Evolutionary conservation across 37 sponge, comb jelly and placozoan species (phyloP), one percentile per base, ranked within the genome.

Genomic region (Petrosia ficiformis): DNA sequence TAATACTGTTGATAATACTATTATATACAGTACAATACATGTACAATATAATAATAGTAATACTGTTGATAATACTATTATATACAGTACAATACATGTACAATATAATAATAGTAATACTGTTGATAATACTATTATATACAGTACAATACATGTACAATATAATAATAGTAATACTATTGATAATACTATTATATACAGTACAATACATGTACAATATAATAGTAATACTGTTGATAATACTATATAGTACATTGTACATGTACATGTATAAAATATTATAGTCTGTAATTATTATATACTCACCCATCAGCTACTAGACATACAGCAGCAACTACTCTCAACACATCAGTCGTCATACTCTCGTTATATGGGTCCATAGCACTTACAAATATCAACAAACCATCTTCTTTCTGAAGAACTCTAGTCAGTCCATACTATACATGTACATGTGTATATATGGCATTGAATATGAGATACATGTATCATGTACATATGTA

Each of bases 261-360:
- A n/a, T n/a, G n/a, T n/a, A n/a, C n/a, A n/a, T n/a, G n/a, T 24
- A 72, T 4, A 8, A 28, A 44, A 4, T 29, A 16, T n/a, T 6
- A 4, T 5, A 6, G 8, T 64, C 14, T 16, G 29, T 52, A 35
- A n/a, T n/a, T n/a, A n/a, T n/a, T n/a, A n/a, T n/a, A n/a, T n/a
- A 60, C 86, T 56, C 42, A 87, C 87, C 93, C 93, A 44, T 87
- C 86, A 56, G 93, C 82, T 34, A 98, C 99, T 11, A 95, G 89
- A 75, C 93, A 95, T 44, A 98, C 90, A 57, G 96, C 96, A 36
- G 96, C 99, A 19, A 94, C 75, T 14, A 98, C 88, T 79, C 85
- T 77, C 33, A 98, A 65, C 11, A 95, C 92, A 41, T 98, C 96
- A 14, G 82, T 82, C 91, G 93, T 95, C 86, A 98, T 87, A 68